A percentile compares a stretch with the other conserved stretches of the same genome.
Conservation (phyloP, 2,797 vertebrate species). For the Pseudochirops cupreus region DNA sequence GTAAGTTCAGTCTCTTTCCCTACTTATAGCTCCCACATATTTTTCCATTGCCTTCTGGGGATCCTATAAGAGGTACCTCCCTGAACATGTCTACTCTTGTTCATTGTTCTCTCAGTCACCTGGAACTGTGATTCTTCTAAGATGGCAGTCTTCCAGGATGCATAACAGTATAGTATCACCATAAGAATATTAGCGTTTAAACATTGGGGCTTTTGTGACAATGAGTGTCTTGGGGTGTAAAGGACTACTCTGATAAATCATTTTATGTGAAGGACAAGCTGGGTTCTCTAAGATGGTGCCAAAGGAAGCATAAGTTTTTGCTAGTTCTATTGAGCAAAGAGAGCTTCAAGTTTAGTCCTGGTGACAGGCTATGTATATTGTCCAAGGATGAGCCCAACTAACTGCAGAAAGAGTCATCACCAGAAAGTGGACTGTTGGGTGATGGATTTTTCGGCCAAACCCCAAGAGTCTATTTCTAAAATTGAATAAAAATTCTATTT, state of each 20-base stretch:
- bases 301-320: background rate
- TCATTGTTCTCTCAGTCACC: background rate
- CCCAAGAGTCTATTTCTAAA: background rate
- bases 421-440: background rate
- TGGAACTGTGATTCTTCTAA: background rate
- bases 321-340: background rate
- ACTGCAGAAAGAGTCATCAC: background rate
- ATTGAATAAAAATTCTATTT: background rate
- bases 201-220: background rate
- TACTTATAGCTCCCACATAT: background rate
- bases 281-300: background rate
- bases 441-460: too few relatives aligned
- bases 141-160: background rate
- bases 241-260: background rate
- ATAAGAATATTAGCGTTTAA: background rate
- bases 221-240: background rate
- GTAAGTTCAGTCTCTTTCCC: background rate
- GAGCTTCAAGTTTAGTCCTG: background rate
- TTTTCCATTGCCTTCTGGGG: background rate
- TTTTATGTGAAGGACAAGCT: background rate
- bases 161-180: background rate
- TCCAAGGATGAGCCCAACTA: background rate
- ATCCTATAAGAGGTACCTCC: background rate
- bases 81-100: too few relatives aligned
- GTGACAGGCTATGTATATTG: background rate